A percentile compares a stretch with the other conserved stretches of the same genome.
phyloP scores from a whole-genome alignment of 2,797 vertebrate genomes.

The Cuculus canorus region DNA sequence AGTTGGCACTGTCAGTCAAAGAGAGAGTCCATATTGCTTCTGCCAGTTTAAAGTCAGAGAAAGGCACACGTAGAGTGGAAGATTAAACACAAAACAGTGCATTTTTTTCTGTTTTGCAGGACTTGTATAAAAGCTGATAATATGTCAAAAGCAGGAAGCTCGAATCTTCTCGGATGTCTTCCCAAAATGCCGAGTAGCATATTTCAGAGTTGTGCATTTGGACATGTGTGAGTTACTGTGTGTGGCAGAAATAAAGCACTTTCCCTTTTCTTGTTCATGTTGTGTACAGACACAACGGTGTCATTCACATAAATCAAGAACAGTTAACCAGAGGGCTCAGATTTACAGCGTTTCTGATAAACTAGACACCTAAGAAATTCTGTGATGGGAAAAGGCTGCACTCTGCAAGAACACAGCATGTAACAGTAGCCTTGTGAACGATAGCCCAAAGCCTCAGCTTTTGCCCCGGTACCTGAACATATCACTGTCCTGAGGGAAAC shows the following conservation, averaged over 20 bases:
- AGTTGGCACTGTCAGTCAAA: not conserved
- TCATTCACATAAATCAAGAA: constrained; percentile 54
- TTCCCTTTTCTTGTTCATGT: not conserved
- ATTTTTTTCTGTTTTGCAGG: not conserved
- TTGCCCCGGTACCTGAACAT: constrained; percentile 13
- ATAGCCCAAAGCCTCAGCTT: constrained; percentile 64
- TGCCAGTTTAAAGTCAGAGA: not conserved
- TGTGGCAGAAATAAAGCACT: not conserved
- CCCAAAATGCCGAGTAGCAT: not conserved
- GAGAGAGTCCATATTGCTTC: not conserved
- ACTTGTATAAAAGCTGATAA: not conserved
- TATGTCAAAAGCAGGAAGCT: not conserved
- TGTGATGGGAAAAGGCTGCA: constrained; percentile 65
- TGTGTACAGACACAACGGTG: constrained; percentile 25
- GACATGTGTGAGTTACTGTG: not conserved
- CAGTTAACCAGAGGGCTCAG: constrained; percentile 41
- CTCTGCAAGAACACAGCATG: constrained; percentile 40
- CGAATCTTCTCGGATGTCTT: not conserved
- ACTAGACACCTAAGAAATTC: constrained; percentile 44
- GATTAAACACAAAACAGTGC: not conserved
- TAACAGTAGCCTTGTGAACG: constrained; percentile 59
- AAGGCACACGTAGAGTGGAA: not conserved
- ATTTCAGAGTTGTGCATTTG: not conserved
- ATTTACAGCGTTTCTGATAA: constrained; percentile 58
- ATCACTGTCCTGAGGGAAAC: constrained; percentile 69